Conservation (phyloP, 2,797 vertebrate genomes). For the Atherinosoma microstoma region DNA sequence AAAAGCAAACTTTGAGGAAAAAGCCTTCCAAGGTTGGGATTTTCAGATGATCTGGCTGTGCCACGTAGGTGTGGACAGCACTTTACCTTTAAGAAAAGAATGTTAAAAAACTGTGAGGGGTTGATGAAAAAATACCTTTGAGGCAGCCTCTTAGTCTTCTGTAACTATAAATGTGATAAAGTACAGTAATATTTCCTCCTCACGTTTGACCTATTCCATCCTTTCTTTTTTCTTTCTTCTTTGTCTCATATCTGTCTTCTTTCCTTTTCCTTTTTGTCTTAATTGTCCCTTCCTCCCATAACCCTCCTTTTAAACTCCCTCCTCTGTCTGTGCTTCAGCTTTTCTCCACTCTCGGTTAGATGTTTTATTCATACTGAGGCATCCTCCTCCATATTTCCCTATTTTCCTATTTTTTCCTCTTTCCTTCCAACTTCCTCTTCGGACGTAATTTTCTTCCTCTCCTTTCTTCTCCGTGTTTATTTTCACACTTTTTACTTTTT, state of each 20-base stretch:
- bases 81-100: too few relatives aligned
- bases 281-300: not conserved
- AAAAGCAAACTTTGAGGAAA: too few relatives aligned
- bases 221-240: not conserved
- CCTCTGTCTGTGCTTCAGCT: not conserved
- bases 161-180: too few relatives aligned
- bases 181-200: not conserved
- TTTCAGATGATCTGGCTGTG: too few relatives aligned
- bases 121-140: too few relatives aligned
- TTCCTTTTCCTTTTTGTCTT: not conserved
- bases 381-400: accelerated
- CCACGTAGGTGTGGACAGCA: too few relatives aligned
- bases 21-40: too few relatives aligned
- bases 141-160: too few relatives aligned
- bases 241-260: not conserved
- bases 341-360: not conserved
- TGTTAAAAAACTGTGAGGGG: too few relatives aligned
- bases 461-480: not conserved
- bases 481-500: not conserved
- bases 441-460: not conserved
- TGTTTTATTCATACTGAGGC: constrained; percentile 14
- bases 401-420: not conserved
- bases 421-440: not conserved
- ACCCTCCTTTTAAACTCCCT: not conserved
- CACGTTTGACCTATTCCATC: not conserved